Base-by-base conservation (phyloP, 2,113 vertebrate species). In the Crotalus horridus region DNA sequence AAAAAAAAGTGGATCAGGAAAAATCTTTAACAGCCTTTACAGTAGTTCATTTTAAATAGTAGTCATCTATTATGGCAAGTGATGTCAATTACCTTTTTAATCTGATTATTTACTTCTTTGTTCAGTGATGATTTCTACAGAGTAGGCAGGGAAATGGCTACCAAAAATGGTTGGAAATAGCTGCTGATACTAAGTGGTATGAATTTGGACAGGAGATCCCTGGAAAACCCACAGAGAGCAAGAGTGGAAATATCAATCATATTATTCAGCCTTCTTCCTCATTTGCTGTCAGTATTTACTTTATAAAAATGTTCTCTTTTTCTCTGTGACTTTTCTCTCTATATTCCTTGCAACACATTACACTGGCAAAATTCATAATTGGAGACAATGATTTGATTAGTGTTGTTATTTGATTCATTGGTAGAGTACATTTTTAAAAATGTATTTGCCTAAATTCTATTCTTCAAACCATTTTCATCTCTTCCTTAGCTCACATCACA, bases 401-500 rank as follows among this genome's bases (percentile, higher is more conserved):
- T 43, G 17, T 9, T 43, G 17, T 39, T 21, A 43, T 81, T 81
- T 81, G 33, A 39, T 81, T 81, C 33, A 81, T 43, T 81, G 33
- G 20, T 81, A 43, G 17, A 43, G 59, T 94, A 95, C 95, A 94
- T 94, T 93, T 89, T 0, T 94, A 69, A 21, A 43, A 81, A 81
- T 81, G 7, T 21, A 81, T 81, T 81, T 81, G 6, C 69, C 33
- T 81, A 20, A 81, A 43, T 43, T 81, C 3, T 43, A 21, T 43
- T 81, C 74, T 81, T 81, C 74, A 43, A 81, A 81, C 2, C 17
- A 81, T 43, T 96, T 93, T 93, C 96, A 90, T 89, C 93, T 94
- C 91, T 43, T 93, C 94, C 61, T 61, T 94, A 96, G 96, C 97
- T 97, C 93, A 95, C 95, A 96, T 96, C 12, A 21, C 94, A 94